Conservation (phyloP, 1,140 invertebrate genomes). For the Calephelis virginiensis region DNA sequence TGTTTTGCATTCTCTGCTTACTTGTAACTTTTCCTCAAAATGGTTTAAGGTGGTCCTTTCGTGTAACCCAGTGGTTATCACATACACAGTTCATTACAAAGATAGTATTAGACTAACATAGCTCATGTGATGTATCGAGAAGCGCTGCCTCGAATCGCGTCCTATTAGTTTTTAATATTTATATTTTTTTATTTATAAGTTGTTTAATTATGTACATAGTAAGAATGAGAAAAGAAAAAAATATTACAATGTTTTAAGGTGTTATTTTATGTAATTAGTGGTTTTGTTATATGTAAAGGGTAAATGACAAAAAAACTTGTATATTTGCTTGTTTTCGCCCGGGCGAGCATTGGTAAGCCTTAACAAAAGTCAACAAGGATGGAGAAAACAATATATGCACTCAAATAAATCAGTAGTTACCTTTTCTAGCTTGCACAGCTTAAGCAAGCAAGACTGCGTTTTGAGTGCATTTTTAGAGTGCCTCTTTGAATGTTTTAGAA, state of each 20-base stretch:
- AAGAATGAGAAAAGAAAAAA: slow-evolving; percentile 55
- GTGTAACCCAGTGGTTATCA: neutral
- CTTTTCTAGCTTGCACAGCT: neutral
- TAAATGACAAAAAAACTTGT: slow-evolving; percentile 60
- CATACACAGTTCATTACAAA: slow-evolving; percentile 9
- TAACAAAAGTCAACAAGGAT: neutral
- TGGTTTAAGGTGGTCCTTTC: neutral
- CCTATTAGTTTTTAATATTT: slow-evolving; percentile 63
- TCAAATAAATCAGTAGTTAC: neutral
- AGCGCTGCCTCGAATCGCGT: slow-evolving; percentile 44
- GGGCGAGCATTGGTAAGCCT: slow-evolving; percentile 27
- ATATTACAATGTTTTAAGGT: slow-evolving; percentile 58
- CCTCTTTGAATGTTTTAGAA: neutral
- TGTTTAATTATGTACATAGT: slow-evolving; percentile 70
- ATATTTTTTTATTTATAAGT: slow-evolving; percentile 71
- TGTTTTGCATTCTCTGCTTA: too few relatives aligned
- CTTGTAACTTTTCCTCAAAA: too few relatives aligned
- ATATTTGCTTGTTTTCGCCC: slow-evolving; percentile 34
- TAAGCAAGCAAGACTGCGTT: neutral
- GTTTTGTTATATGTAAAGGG: slow-evolving; percentile 59
- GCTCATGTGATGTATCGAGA: slow-evolving; percentile 20
- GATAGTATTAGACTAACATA: slow-evolving; percentile 3
- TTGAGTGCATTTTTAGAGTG: neutral
- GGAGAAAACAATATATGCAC: neutral
- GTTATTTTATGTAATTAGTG: slow-evolving; percentile 61